Evolutionary conservation across 2,888 invertebrate species (phyloP).

Genomic region (Sesia bembeciformis): DNA sequence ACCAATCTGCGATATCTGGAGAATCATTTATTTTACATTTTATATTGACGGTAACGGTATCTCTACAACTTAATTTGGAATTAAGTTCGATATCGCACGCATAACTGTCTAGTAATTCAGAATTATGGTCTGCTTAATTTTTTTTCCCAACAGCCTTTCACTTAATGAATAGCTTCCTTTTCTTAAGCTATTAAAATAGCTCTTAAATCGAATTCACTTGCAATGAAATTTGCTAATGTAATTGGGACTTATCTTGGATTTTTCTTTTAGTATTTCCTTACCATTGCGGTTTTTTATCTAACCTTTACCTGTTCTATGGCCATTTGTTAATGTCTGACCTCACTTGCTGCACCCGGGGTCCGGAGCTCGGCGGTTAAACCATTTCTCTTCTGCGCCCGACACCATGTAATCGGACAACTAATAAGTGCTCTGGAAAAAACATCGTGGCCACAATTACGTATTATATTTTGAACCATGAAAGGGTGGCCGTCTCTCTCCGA

Average conservation of each 20-base stretch:
- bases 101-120: slow-evolving; percentile 41
- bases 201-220: slow-evolving; percentile 16
- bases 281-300: background rate
- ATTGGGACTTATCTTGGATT: slow-evolving; percentile 4
- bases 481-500: slow-evolving; percentile 36
- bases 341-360: background rate
- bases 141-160: slow-evolving; percentile 23
- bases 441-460: slow-evolving; percentile 47
- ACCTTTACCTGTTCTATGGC: background rate
- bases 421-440: slow-evolving; percentile 21
- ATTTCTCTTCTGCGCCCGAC: background rate
- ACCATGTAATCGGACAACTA: slow-evolving; percentile 19
- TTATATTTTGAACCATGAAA: slow-evolving; percentile 36
- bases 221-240: slow-evolving; percentile 13
- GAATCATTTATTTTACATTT: slow-evolving; percentile 28
- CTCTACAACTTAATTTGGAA: slow-evolving; percentile 42
- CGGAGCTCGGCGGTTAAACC: too few species aligned
- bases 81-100: slow-evolving; percentile 25
- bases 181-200: slow-evolving; percentile 7
- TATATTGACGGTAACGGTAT: slow-evolving; percentile 25
- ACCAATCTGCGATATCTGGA: background rate
- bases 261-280: background rate
- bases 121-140: slow-evolving; percentile 30
- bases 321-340: background rate
- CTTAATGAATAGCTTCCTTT: slow-evolving; percentile 13